Base-by-base conservation (phyloP, 2,797 vertebrate genomes). In the Intellagama lesueurii region DNA sequence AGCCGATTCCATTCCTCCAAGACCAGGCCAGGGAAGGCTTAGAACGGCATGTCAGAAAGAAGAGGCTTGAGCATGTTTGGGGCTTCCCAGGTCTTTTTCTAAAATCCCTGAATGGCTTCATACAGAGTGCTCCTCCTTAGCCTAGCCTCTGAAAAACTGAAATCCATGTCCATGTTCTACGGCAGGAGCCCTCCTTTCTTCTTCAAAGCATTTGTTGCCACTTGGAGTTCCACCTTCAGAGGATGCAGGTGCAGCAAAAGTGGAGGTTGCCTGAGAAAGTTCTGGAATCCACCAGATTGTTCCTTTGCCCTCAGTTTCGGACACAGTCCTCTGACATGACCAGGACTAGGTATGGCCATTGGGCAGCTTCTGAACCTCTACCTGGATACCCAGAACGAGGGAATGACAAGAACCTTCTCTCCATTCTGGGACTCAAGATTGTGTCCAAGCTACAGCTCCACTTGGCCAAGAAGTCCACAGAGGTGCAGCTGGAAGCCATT, bases 181-280 rank as follows among this genome's bases (percentile, higher is more conserved):
- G 5, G 64, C 81, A 78, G 73, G 44, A 14, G 1, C 60, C 81
- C 0, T 6, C 8, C 14, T 69, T 77, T 26, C 60, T 88, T 14
- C 44, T 73, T 2, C 64, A 30, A 7, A 56, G 47, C 7, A 22
- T 9, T 8, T 26, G 7, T 4, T 0, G 9, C 16, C 22, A 19
- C 16, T 87, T 95, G 35, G 94, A 95, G 3, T 64, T 84, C 56
- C 95, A 95, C 83, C 35, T 95, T 0, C 93, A 91, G 89, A 94
- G 92, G 72, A 88, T 89, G 91, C 75, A 86, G 56, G 88, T 93
- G 52, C 93, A 94, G 77, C 94, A 90, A 81, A 94, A 35, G 17
- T 95, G 94, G 95, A 91, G 89, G 7, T 90, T 95, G 64, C 95
- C 95, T 3, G 91, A 85, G 22, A 91, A 89, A 9, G 93, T 95